Evolutionary conservation across 2,797 vertebrate genomes (phyloP), one percentile per base, ranked within the genome.

Genomic region (Molossus alvarezi): DNA sequence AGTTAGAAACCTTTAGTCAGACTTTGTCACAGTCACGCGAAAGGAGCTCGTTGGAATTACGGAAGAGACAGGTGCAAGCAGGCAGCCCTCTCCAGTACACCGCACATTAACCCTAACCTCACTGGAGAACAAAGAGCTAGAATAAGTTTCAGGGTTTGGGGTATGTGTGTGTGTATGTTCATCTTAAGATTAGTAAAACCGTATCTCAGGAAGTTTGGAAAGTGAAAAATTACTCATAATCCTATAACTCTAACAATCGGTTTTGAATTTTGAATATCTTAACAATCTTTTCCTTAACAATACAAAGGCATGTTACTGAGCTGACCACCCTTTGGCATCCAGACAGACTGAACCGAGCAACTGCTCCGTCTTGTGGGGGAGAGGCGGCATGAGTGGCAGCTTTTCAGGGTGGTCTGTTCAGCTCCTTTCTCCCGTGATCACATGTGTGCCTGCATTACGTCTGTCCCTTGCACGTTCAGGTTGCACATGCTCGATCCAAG

Each of bases 1-100:
- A 90, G 85, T 90, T 90, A 79, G 72, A 95, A 60, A 95, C 81
- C 90, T 96, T 96, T 92, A 92, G 92, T 90, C 29, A 91, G 88
- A 86, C 73, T 53, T 96, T 72, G 84, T 89, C 83, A 76, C 71
- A 86, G 86, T 95, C 65, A 3, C 29, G 33, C 55, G 53, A 67
- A 96, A 87, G n/a, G 33, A 91, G 73, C 83, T 92, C 83, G 95
- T 87, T 86, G 45, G 37, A 90, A 80, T 86, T 94, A 95, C 13
- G 27, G 18, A 77, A 69, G 67, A 94, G 84, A 94, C 92, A 83
- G 48, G 67, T 83, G 64, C 58, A 92, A 83, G 58, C 48, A 48
- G 71, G 57, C 6, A 0, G 37, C 60, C 45, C 29, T n/a, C 45
- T 67, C 48, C 9, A 62, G 41, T 14, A 15, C 48, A 60, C 3